Percentiles rank a stretch among this genome's conserved stretches.
Evolutionary conservation across 2,888 invertebrate species (phyloP).

Genomic region (Aphidius colemani): DNA sequence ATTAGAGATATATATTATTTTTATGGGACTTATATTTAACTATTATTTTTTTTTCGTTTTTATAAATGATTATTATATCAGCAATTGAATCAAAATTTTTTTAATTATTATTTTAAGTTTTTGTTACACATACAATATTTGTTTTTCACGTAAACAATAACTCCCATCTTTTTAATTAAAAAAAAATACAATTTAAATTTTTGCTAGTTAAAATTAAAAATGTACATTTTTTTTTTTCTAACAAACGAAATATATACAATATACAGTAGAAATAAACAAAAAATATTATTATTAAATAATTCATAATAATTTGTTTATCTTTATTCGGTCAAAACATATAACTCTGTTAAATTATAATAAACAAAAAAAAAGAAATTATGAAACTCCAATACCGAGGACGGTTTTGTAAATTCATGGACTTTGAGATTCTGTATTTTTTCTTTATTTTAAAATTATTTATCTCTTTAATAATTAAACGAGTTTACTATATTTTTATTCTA

Average conservation of each 20-base stretch:
- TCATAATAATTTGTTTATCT: not conserved
- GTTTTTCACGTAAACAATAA: not conserved
- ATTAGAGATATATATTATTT: slow-evolving; percentile 17
- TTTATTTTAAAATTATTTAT: slow-evolving; percentile 26
- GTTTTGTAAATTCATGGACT: slow-evolving; percentile 9
- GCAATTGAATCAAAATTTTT: slow-evolving; percentile 36
- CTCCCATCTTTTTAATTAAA: not conserved
- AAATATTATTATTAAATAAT: slow-evolving; percentile 30
- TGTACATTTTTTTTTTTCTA: slow-evolving; percentile 1
- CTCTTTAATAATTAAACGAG: slow-evolving; percentile 25
- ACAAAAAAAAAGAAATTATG: slow-evolving; percentile 28
- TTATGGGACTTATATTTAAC: slow-evolving; percentile 9
- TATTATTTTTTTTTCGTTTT: slow-evolving; percentile 22
- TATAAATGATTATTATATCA: slow-evolving; percentile 30
- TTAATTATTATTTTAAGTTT: slow-evolving; percentile 32
- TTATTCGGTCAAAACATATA: slow-evolving; percentile 10
- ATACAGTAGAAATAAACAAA: slow-evolving; percentile 26
- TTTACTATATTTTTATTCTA: slow-evolving; percentile 23
- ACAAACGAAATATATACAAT: too few species aligned
- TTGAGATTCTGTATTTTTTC: slow-evolving; percentile 44
- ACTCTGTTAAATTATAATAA: slow-evolving; percentile 21
- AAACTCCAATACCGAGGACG: slow-evolving; percentile 40
- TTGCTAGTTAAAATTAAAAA: too few species aligned
- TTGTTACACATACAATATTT: slow-evolving; percentile 8
- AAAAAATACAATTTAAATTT: too few species aligned